phyloP scores from a whole-genome alignment of 2,797 vertebrate genomes.

The Catostomus latipinnis region DNA sequence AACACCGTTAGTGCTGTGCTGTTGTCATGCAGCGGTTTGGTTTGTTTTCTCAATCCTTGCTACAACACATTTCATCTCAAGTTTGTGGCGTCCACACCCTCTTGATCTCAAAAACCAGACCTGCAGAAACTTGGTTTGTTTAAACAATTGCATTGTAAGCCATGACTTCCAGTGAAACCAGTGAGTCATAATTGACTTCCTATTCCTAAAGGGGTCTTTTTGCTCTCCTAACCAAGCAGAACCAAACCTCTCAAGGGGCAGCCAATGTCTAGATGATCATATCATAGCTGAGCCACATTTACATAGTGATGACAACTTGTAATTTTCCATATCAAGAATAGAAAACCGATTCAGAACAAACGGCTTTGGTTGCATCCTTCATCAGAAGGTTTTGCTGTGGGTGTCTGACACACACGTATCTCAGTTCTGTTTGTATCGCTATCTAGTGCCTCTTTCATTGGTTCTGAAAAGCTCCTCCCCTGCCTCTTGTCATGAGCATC shows the following conservation, averaged over 20 bases:
- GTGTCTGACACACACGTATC: background rate
- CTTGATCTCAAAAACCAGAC: background rate
- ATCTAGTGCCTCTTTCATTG: conserved; percentile 8
- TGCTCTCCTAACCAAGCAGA: conserved; percentile 40
- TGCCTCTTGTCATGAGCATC: background rate
- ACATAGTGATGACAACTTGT: background rate
- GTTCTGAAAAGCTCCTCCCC: conserved; percentile 10
- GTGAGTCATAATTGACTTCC: conserved; percentile 35
- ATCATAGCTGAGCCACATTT: background rate
- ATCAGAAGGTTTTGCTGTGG: conserved; percentile 3
- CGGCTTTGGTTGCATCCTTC: conserved; percentile 10
- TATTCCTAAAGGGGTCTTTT: conserved; percentile 22
- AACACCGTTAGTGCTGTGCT: background rate
- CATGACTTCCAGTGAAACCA: background rate
- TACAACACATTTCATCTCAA: background rate
- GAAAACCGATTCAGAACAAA: conserved; percentile 1
- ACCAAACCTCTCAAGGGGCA: conserved; percentile 13
- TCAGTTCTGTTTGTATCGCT: conserved; percentile 17
- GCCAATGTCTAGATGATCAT: background rate
- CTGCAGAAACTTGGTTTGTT: background rate
- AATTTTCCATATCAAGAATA: conserved; percentile 13
- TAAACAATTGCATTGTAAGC: background rate
- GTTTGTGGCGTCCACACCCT: background rate
- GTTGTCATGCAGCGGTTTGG: background rate
- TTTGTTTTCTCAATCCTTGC: background rate